A percentile compares a stretch with the other conserved stretches of the same genome.
phyloP scores from a whole-genome alignment of 2,113 vertebrate species.

The Panthera tigris region DNA sequence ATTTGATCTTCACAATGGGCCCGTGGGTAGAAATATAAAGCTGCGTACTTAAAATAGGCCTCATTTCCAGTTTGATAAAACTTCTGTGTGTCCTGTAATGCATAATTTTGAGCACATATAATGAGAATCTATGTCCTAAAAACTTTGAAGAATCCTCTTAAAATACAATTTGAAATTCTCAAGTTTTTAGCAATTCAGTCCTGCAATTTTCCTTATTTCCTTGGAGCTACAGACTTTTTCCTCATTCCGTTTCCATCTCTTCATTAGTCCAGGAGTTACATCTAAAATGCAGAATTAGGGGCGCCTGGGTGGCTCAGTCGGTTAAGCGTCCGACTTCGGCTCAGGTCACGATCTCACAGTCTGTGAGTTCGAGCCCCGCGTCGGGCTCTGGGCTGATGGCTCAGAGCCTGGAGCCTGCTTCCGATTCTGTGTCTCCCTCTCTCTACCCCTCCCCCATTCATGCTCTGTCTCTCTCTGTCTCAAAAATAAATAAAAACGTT shows the following conservation, averaged over 20 bases:
- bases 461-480: too few relatives aligned
- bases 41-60: neutral
- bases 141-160: neutral
- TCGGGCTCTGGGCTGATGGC: too few relatives aligned
- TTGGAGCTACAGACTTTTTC: neutral
- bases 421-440: too few relatives aligned
- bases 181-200: neutral
- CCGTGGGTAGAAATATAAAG: neutral
- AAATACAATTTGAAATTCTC: neutral
- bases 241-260: neutral
- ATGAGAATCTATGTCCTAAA: neutral
- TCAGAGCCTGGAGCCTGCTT: too few relatives aligned
- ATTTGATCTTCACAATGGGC: neutral
- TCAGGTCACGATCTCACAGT: too few relatives aligned
- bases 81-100: neutral
- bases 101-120: neutral
- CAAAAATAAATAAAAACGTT: too few relatives aligned
- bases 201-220: neutral
- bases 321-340: too few relatives aligned
- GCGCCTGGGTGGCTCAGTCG: too few relatives aligned
- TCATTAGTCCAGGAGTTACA: neutral
- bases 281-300: neutral
- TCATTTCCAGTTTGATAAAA: conserved; percentile 11
- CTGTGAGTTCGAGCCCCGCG: too few relatives aligned
- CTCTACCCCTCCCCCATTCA: too few relatives aligned